Conservation (phyloP, 2,113 vertebrate species). For the Oncorhynchus tshawytscha region DNA sequence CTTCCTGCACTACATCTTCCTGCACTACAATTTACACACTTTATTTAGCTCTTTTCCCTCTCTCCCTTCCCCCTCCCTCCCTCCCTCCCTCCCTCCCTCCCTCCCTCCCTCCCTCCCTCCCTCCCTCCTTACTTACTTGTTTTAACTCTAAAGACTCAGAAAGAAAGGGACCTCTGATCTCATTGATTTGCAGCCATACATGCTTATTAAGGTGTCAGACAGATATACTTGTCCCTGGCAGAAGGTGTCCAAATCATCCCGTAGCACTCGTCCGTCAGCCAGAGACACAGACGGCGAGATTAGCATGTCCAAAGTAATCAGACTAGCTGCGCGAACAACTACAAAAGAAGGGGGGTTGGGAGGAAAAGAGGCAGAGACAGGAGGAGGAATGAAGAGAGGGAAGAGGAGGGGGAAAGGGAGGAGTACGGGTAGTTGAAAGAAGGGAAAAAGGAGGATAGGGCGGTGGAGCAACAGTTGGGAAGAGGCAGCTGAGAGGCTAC, state of each 20-base stretch:
- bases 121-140: background rate
- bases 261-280: conserved; percentile 58
- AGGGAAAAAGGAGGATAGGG: conserved; percentile 25
- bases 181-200: conserved; percentile 48
- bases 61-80: no score
- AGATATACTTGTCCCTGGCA: conserved; percentile 35
- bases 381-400: conserved; percentile 55
- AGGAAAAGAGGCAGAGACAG: conserved; percentile 7
- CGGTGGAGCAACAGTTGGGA: background rate
- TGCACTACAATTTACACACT: no score
- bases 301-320: conserved; percentile 77
- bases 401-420: conserved; percentile 41
- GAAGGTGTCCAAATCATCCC: conserved; percentile 73
- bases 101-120: background rate
- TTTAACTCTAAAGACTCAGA: conserved; percentile 1
- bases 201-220: no score
- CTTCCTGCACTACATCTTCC: no score
- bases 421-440: conserved; percentile 33
- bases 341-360: conserved; percentile 36
- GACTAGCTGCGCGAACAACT: conserved; percentile 66
- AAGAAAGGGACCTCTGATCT: conserved; percentile 30
- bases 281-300: conserved; percentile 65
- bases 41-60: no score
- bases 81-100: background rate
- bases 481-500: conserved; percentile 61